A percentile compares a stretch with the other conserved stretches of the same genome.
phyloP scores from a whole-genome alignment of 2,797 vertebrate genomes.

The Pseudotriccus pelzelni region DNA sequence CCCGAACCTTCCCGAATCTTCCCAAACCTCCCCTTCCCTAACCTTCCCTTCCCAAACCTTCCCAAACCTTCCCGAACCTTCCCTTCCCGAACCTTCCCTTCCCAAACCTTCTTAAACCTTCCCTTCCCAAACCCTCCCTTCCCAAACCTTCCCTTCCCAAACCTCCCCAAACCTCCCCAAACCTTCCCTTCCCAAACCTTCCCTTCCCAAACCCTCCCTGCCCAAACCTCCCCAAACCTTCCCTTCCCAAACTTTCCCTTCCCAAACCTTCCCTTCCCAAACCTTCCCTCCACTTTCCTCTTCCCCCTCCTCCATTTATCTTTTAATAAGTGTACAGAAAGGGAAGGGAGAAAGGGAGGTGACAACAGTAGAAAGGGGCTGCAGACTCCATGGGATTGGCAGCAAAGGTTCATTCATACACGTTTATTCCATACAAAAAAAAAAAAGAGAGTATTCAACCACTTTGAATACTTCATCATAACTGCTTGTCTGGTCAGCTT shows the following conservation, averaged over 20 bases:
- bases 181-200: background rate
- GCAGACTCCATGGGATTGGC: background rate
- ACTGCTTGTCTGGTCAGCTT: slow-evolving; percentile 62
- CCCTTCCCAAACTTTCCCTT: no score
- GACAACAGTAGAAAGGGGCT: background rate
- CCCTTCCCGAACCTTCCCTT: background rate
- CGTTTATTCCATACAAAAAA: slow-evolving; percentile 8
- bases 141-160: no score
- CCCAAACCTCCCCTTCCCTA: background rate
- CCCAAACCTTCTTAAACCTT: no score
- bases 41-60: no score
- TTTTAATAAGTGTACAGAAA: background rate
- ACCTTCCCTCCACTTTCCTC: background rate
- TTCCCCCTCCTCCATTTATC: background rate
- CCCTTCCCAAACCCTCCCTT: background rate
- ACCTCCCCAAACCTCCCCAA: no score
- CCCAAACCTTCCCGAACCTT: no score
- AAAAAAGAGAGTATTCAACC: slow-evolving; percentile 4
- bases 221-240: background rate
- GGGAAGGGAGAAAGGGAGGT: background rate
- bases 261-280: no score
- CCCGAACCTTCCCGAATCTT: no score
- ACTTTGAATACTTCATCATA: slow-evolving; percentile 61
- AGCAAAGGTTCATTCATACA: slow-evolving; percentile 9
- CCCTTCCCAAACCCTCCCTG: background rate